These are phyloP conservation scores for Siphamia tubifer DNA, from an alignment of 2,113 vertebrate species.

Conservation along the genomic window DNA sequence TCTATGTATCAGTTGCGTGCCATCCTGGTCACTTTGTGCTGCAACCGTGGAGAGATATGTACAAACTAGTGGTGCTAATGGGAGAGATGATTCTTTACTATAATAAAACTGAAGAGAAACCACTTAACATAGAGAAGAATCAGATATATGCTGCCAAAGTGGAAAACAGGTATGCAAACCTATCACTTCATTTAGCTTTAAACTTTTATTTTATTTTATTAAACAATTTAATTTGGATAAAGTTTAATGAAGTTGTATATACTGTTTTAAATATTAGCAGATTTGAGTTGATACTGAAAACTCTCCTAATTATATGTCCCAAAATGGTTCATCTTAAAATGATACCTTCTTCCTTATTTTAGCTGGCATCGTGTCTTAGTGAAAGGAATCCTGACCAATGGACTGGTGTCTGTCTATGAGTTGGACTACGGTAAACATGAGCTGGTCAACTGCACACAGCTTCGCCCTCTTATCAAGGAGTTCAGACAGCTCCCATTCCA, in stretches of 20 bases:
- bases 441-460: slow-evolving; percentile 84
- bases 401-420: slow-evolving; percentile 91
- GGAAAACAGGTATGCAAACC: slow-evolving; percentile 88
- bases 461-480: slow-evolving; percentile 83
- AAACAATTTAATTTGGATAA: no score
- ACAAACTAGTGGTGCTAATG: slow-evolving; percentile 92
- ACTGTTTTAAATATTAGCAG: no score
- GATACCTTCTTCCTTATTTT: background rate
- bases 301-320: no score
- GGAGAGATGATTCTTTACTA: slow-evolving; percentile 97
- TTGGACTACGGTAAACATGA: slow-evolving; percentile 95
- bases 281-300: no score
- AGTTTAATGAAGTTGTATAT: no score
- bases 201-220: no score
- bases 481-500: slow-evolving; percentile 94
- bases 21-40: slow-evolving; percentile 96
- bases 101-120: slow-evolving; percentile 85
- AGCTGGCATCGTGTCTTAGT: slow-evolving; percentile 95
- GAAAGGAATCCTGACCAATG: slow-evolving; percentile 90
- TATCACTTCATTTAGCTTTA: background rate
- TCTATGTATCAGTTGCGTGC: slow-evolving; percentile 92
- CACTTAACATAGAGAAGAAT: slow-evolving; percentile 82
- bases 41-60: slow-evolving; percentile 95
- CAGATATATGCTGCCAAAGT: slow-evolving; percentile 95
- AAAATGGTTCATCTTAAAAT: background rate